Evolutionary conservation across 2,113 vertebrate species (phyloP).

Genomic region (Paratilapia polleni): DNA sequence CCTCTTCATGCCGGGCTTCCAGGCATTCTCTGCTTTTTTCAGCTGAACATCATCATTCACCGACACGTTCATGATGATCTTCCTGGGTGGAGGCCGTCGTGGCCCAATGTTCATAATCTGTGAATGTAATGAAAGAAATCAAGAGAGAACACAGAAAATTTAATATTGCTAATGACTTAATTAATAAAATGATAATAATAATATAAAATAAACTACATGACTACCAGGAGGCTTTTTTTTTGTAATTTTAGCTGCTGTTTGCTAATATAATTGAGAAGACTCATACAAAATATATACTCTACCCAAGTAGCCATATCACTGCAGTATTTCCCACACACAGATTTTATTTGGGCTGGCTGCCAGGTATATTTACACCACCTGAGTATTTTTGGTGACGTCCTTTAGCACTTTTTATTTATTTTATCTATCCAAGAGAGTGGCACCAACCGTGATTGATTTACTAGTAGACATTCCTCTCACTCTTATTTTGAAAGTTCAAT

Average conservation of each 20-base stretch:
- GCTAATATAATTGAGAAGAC: background rate
- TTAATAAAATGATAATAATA: background rate
- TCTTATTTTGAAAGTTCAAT: background rate
- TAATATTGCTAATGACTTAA: background rate
- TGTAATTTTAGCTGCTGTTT: background rate
- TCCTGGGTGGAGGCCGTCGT: slow-evolving; percentile 88
- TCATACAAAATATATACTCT: background rate
- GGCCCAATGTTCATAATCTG: slow-evolving; percentile 89
- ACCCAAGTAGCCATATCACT: too few species aligned
- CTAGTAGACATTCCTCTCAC: background rate
- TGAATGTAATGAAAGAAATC: background rate
- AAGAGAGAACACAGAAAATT: background rate
- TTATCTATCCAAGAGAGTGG: background rate
- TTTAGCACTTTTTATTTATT: background rate
- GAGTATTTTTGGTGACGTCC: background rate
- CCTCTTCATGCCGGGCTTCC: slow-evolving; percentile 92
- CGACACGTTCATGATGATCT: slow-evolving; percentile 93
- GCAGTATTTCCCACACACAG: too few species aligned
- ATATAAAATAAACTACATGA: background rate
- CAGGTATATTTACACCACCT: background rate
- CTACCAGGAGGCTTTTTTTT: background rate
- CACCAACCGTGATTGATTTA: background rate
- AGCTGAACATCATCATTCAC: slow-evolving; percentile 93
- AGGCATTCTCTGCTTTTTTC: slow-evolving; percentile 93
- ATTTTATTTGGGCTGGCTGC: background rate